Conservation (phyloP, 1,140 invertebrate species). For the Cepaea nemoralis region DNA sequence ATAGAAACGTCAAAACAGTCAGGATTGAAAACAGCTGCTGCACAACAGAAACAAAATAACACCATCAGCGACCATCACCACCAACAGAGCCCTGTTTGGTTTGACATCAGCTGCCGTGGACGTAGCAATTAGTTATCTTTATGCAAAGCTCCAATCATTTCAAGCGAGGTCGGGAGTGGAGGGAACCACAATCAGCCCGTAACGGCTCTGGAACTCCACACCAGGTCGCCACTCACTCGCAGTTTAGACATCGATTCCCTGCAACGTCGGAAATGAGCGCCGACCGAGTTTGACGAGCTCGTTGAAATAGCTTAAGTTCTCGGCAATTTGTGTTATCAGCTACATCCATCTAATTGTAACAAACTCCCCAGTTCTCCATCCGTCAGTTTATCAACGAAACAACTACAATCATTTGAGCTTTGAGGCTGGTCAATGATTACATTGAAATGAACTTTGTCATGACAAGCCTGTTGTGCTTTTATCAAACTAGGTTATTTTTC, state of each 20-base stretch:
- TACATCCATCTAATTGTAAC: neutral
- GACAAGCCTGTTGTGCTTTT: neutral
- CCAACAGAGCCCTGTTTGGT: neutral
- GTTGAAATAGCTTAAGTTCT: slow-evolving; percentile 3
- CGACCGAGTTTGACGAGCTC: neutral
- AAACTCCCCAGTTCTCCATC: neutral
- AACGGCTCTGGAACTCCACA: neutral
- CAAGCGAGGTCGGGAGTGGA: neutral
- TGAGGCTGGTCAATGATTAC: neutral
- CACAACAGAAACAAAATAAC: neutral
- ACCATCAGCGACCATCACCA: neutral
- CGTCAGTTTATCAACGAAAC: neutral
- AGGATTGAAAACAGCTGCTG: neutral
- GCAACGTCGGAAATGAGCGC: slow-evolving; percentile 7
- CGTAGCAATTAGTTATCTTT: slow-evolving; percentile 23
- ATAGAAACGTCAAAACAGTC: too few relatives aligned
- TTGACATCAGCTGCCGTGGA: neutral
- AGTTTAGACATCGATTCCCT: slow-evolving; percentile 14
- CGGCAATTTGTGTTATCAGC: slow-evolving; percentile 6
- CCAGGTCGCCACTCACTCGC: neutral
- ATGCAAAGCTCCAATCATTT: slow-evolving; percentile 6
- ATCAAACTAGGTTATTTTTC: neutral
- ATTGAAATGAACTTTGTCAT: neutral
- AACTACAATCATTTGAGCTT: neutral
- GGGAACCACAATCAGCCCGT: neutral